Evolutionary conservation across 2,888 invertebrate species (phyloP), one percentile per base, ranked within the genome.

Genomic region (Xestoiulus laeticollis): DNA sequence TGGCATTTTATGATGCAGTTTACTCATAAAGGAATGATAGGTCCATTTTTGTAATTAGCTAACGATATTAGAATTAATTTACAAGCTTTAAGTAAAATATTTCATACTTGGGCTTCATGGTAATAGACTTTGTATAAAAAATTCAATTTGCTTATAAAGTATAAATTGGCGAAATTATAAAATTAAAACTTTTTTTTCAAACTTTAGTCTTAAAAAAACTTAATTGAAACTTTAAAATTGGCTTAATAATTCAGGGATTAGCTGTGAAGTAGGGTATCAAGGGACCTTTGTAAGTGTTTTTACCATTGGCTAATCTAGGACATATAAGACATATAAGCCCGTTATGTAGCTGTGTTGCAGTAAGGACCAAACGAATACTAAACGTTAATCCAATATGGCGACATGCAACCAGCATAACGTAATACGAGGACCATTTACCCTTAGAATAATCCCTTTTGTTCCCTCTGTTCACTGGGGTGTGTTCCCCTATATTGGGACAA

Each of bases 331-430:
- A 22, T 5, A 22, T 59, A 59, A 59, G 59, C 59, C 59, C 22
- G 59, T 59, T 59, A 59, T 22, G 59, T 59, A 59, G n/a, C 22
- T 6, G 59, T 59, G 59, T 6, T 59, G 6, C 26, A 68, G 68
- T n/a, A 68, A n/a, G 68, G 68, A 12, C 26, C 26, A 68, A 26
- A 26, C 26, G 26, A 26, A n/a, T 26, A 68, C 26, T 6, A 68
- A 26, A 68, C 68, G 68, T 26, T 68, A 68, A 68, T 68, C 68
- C 68, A 68, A 68, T 68, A 68, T 26, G 26, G 68, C 68, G 68
- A 30, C 68, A 68, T 68, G 68, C 68, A 68, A 68, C 68, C 26
- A 68, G 68, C 68, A 68, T 68, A 68, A 68, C 68, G 68, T 26
- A 26, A 68, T 68, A 26, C 68, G 26, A 68, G 68, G 68, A 68